Base-by-base conservation (phyloP, 2,888 invertebrate species). In the Dynastes maya region DNA sequence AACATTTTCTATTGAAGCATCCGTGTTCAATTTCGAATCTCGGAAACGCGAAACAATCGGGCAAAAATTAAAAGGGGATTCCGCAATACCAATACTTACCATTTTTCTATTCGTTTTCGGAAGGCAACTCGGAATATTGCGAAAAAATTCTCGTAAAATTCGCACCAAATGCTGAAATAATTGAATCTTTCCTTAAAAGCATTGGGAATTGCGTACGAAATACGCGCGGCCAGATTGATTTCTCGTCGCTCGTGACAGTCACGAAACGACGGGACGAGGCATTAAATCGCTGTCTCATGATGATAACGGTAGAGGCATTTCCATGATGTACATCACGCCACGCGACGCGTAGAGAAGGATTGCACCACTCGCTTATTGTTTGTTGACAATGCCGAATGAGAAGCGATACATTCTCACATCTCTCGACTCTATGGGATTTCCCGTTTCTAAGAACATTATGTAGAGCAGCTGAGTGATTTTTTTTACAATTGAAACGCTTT, bases 321-420 rank as follows among this genome's bases (percentile, higher is more conserved):
- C 9, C 29, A 29, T 13, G 32, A 5, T 37, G 32, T 32, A 63
- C 4, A 63, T 32, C 32, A 6, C 63, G 29, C 6, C 5, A 22
- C 55, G 55, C 55, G 55, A 55, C 6, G 45, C 45, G 8, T 2
- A 8, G 55, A 55, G 55, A 22, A 55, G 22, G 13, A 22, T 55
- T 16, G n/a, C 55, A 22, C 16, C 16, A 6, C 5, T 6, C 16
- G 22, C 55, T 55, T 55, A 22, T 55, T 55, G 16, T 55, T 13
- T 55, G 55, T 55, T 55, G 55, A 55, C 55, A 55, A 55, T 82
- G 45, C 45, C n/a, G 55, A 55, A 55, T 13, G n/a, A 55, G 16
- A 45, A 45, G 45, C 45, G 45, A 45, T 55, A 55, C 13, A 55
- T 55, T 13, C 16, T n/a, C 55, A 51, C 51, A n/a, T 51, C 16